Conservation (phyloP, 2,888 invertebrate species). For the Latheticus oryzae region DNA sequence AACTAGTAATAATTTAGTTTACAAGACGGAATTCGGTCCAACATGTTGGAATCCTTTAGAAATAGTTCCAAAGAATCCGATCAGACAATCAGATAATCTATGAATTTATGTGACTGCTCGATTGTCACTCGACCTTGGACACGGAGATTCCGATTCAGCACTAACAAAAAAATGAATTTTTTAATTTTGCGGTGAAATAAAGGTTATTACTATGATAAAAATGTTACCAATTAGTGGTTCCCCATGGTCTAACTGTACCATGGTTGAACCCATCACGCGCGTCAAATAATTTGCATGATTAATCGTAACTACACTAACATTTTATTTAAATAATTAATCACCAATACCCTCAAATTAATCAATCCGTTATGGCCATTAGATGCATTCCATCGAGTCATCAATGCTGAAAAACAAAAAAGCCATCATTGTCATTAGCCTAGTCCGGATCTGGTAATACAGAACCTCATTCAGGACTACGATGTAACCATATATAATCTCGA, state of each 20-base stretch:
- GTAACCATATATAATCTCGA: constrained; percentile 54
- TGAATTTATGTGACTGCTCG: constrained; percentile 4
- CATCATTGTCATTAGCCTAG: too few species aligned
- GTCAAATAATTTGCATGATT: constrained; percentile 28
- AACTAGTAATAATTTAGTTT: constrained; percentile 9
- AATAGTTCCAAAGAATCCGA: too few species aligned
- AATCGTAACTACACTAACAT: constrained; percentile 13
- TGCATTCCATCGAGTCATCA: constrained; percentile 7
- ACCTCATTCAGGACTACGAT: constrained; percentile 46
- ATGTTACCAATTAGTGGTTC: too few species aligned
- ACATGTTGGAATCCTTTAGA: too few species aligned
- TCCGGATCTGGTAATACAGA: constrained; percentile 17
- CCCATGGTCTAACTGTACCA: too few species aligned
- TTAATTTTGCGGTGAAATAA: too few species aligned
- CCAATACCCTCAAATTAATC: constrained; percentile 18
- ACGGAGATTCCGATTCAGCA: not conserved
- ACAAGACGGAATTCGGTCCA: constrained; percentile 10
- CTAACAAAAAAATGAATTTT: too few species aligned
- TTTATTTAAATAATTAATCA: constrained; percentile 28
- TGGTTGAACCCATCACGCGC: constrained; percentile 5
- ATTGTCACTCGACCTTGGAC: constrained; percentile 6
- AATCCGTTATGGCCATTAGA: constrained; percentile 7
- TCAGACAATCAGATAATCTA: constrained; percentile 9
- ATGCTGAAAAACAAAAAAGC: too few species aligned
- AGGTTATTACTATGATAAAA: too few species aligned